Conservation (phyloP, 2,888 invertebrate genomes). For the Camptogramma bilineatum region DNA sequence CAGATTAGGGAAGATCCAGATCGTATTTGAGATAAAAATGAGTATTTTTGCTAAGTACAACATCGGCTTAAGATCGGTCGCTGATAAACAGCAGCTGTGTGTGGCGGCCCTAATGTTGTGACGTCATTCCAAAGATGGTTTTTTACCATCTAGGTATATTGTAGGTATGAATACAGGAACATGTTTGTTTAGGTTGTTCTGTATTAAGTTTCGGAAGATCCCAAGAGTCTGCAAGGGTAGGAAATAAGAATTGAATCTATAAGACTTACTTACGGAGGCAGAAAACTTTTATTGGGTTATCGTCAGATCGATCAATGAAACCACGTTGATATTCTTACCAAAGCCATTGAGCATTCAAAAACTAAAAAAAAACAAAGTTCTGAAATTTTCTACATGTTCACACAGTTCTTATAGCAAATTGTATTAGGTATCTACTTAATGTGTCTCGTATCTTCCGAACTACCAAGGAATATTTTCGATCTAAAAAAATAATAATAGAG, state of each 20-base stretch:
- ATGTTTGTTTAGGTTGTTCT: conserved; percentile 22
- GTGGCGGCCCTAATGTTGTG: conserved; percentile 59
- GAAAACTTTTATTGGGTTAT: neutral
- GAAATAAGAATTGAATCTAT: neutral
- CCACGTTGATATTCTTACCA: neutral
- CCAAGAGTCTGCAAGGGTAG: neutral
- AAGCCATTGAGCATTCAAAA: neutral
- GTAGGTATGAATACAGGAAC: neutral
- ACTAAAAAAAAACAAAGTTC: neutral
- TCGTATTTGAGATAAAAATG: conserved; percentile 83
- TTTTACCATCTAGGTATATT: conserved; percentile 24
- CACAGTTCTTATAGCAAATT: neutral
- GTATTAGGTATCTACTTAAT: too few species aligned
- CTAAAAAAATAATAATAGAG: too few species aligned
- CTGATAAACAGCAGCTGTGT: conserved; percentile 78
- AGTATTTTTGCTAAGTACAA: conserved; percentile 81
- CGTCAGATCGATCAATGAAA: neutral
- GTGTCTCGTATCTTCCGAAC: too few species aligned
- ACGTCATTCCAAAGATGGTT: conserved; percentile 55
- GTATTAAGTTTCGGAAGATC: conserved; percentile 15
- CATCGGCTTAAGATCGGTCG: conserved; percentile 75
- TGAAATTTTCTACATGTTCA: neutral
- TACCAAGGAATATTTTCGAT: too few species aligned
- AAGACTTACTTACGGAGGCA: neutral
- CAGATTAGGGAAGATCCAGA: conserved; percentile 82